Conservation (phyloP, 2,113 vertebrate species). For the Physeter macrocephalus region DNA sequence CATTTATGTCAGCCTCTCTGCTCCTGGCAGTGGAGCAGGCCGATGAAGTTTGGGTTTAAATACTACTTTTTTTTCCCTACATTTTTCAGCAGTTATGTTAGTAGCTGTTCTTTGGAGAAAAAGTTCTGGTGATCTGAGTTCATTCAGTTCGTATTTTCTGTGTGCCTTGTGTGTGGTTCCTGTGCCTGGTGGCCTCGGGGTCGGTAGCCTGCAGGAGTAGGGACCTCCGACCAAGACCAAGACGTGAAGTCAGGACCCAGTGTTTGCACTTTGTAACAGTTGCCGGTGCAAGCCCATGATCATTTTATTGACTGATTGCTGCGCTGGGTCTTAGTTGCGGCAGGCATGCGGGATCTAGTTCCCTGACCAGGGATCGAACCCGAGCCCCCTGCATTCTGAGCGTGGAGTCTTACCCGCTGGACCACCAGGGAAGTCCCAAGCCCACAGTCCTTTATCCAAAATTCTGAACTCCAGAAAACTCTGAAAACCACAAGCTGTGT, state of each 20-base stretch:
- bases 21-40: not conserved
- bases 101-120: not conserved
- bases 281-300: not conserved
- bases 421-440: too few relatives aligned
- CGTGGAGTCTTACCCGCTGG: too few relatives aligned
- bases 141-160: rapidly evolving
- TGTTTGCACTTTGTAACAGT: not conserved
- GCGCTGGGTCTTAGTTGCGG: too few relatives aligned
- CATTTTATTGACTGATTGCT: too few relatives aligned
- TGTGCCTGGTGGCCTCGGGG: not conserved
- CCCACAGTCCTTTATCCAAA: not conserved
- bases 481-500: not conserved
- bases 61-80: not conserved
- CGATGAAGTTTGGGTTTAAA: not conserved
- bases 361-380: too few relatives aligned
- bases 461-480: not conserved
- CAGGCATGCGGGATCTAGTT: too few relatives aligned
- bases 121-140: not conserved
- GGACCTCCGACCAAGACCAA: not conserved
- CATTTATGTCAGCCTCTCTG: not conserved
- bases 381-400: too few relatives aligned
- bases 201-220: not conserved
- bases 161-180: not conserved
- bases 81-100: not conserved
- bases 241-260: not conserved